Base-by-base conservation (phyloP, 2,797 vertebrate genomes). In the Sandelia bainsii region DNA sequence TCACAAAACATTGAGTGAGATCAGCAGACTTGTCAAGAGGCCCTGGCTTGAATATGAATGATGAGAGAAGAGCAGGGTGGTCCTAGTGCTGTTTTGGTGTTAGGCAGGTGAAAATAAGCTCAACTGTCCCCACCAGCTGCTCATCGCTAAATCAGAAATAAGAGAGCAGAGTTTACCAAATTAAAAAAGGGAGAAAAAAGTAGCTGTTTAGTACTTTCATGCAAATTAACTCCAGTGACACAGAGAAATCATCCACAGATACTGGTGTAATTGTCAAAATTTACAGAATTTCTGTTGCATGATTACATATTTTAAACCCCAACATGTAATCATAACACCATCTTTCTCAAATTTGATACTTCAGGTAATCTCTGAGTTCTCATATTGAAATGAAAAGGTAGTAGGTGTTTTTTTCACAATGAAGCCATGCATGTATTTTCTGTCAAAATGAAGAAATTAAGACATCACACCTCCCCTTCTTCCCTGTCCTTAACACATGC, bases 1-100 rank as follows among this genome's bases (percentile, higher is more conserved):
- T 94, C 92, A 95, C 94, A 95, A 95, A 95, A 94, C 93, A 93
- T 92, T 94, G 93, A 95, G 95, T 95, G 94, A 95, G 94, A 95
- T 95, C 94, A 94, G 94, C 94, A 93, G 93, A 93, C 93, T 95
- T 94, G 94, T 95, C 93, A 94, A 95, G 93, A 94, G 95, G 94
- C 93, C 92, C 93, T 92, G 93, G 93, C 93, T 94, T 95, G 94
- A 95, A 95, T 95, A 94, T 94, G 94, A 95, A 95, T 95, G 94
- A 95, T 94, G 93, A 93, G 93, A 92, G 91, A 92, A 92, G 91
- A 95, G 93, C 94, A 95, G 95, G 95, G 95, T 94, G 94, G 94
- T 95, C 94, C 80, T 79, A 59, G 75, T 63, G 85, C 85, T 87
- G 91, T 85, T 93, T 85, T 86, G 88, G 92, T 82, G 81, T 90